Conservation (phyloP, 2,888 invertebrate genomes). For the Agrochola lychnidis region DNA sequence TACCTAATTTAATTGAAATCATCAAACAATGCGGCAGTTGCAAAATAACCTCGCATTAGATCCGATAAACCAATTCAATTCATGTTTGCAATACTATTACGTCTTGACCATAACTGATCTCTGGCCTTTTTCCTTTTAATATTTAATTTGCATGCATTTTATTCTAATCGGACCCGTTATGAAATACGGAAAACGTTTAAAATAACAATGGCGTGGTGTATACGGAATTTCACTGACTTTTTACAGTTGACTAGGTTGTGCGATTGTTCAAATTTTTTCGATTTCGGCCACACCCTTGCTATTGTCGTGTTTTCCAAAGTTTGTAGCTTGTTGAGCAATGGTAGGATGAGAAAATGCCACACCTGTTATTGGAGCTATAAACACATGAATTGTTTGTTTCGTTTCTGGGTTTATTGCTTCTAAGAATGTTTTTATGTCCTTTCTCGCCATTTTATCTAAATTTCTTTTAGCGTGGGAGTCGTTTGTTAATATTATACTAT, state of each 20-base stretch:
- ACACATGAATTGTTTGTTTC: slow-evolving; percentile 12
- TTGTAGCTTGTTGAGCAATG: slow-evolving; percentile 46
- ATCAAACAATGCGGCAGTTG: slow-evolving; percentile 44
- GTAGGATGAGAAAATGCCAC: slow-evolving; percentile 54
- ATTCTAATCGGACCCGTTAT: slow-evolving; percentile 46
- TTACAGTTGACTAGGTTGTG: slow-evolving; percentile 77
- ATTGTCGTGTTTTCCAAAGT: slow-evolving; percentile 77
- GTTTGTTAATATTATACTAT: neutral
- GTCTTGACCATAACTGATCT: slow-evolving; percentile 43
- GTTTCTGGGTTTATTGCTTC: slow-evolving; percentile 41
- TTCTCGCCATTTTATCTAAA: slow-evolving; percentile 16
- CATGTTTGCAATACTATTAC: slow-evolving; percentile 59
- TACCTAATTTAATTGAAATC: slow-evolving; percentile 29
- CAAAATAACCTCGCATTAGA: slow-evolving; percentile 47
- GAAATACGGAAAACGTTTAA: slow-evolving; percentile 61
- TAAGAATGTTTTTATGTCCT: slow-evolving; percentile 44
- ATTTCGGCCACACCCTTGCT: slow-evolving; percentile 73
- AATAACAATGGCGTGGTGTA: slow-evolving; percentile 71
- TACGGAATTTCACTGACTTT: slow-evolving; percentile 77
- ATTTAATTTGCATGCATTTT: slow-evolving; percentile 57
- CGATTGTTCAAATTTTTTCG: slow-evolving; percentile 79
- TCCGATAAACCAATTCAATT: slow-evolving; percentile 54
- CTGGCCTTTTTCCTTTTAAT: slow-evolving; percentile 47
- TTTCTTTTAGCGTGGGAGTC: slow-evolving; percentile 33
- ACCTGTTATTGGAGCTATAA: slow-evolving; percentile 40